A percentile compares a stretch with the other conserved stretches of the same genome.
Conservation (phyloP, 2,888 invertebrate genomes). For the Perizoma flavofasciatum region DNA sequence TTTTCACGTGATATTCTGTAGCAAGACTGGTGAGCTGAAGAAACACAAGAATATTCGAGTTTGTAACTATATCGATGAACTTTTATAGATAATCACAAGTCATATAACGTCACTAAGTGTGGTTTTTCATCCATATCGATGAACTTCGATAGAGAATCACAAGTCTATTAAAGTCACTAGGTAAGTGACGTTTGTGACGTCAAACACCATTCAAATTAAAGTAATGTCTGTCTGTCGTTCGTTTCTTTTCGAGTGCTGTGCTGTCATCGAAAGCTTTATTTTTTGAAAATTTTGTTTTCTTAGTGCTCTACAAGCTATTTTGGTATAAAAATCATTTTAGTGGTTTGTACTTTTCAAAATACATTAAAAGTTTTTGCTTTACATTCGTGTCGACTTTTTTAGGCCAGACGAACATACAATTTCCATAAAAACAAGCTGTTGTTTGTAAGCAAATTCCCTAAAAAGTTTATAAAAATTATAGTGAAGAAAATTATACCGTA, state of each 20-base stretch:
- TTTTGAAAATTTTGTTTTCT: constrained; percentile 62
- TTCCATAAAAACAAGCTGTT: constrained; percentile 21
- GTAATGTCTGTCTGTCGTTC: constrained; percentile 42
- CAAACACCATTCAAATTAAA: no score
- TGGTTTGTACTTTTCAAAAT: constrained; percentile 11
- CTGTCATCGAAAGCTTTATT: constrained; percentile 66
- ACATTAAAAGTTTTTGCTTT: constrained; percentile 22
- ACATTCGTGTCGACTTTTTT: constrained; percentile 17
- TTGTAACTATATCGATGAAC: no score
- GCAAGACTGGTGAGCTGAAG: no score
- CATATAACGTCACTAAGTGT: no score
- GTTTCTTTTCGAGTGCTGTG: constrained; percentile 53
- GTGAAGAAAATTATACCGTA: constrained; percentile 17
- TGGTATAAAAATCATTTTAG: constrained; percentile 16
- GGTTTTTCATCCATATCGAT: no score
- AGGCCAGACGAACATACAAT: constrained; percentile 17
- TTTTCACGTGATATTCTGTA: no score
- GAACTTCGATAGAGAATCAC: no score
- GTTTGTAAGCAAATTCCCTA: constrained; percentile 5
- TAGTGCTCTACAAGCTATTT: constrained; percentile 36
- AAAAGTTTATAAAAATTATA: constrained; percentile 18
- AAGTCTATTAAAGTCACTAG: no score
- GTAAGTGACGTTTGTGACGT: no score
- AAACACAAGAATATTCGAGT: no score
- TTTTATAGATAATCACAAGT: no score